Conservation (phyloP, 1,140 invertebrate species). For the Nasonia vitripennis region DNA sequence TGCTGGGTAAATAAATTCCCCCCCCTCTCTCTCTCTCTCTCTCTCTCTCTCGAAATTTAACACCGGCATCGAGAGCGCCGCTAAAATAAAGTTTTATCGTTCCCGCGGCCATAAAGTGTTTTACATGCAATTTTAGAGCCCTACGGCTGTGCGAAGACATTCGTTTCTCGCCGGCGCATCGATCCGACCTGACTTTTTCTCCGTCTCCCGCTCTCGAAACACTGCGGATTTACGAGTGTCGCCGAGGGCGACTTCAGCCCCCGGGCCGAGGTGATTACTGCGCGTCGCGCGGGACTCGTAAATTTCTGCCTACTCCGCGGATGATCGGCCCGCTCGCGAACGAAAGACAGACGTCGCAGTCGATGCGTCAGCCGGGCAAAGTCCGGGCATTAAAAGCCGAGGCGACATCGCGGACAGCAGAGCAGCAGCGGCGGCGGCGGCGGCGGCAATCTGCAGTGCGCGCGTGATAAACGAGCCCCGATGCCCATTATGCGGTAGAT, state of each 20-base stretch:
- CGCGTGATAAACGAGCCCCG: conserved; percentile 49
- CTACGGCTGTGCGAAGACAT: conserved; percentile 3
- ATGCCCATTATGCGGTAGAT: conserved; percentile 49
- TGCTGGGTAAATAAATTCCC: background rate
- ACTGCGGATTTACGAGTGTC: conserved; percentile 15
- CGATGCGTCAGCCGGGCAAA: background rate
- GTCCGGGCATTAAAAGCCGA: background rate
- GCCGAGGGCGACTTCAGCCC: conserved; percentile 3
- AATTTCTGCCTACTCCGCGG: background rate
- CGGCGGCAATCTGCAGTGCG: conserved; percentile 26
- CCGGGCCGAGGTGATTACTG: conserved; percentile 15
- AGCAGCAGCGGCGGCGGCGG: background rate
- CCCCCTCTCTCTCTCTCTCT: background rate
- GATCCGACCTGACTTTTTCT: conserved; percentile 19
- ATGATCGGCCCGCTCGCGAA: too few relatives aligned
- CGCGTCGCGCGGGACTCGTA: conserved; percentile 7
- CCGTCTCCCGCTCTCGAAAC: conserved; percentile 22
- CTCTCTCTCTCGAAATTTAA: background rate
- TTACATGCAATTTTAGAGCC: conserved; percentile 29
- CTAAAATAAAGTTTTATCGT: conserved; percentile 25
- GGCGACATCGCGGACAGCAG: conserved; percentile 17
- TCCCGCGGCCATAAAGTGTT: conserved; percentile 25
- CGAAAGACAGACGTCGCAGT: too few relatives aligned
- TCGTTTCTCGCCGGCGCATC: background rate
- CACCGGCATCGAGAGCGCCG: background rate